Evolutionary conservation across 2,113 vertebrate genomes (phyloP).

Genomic region (cattle (Bos taurus)): DNA sequence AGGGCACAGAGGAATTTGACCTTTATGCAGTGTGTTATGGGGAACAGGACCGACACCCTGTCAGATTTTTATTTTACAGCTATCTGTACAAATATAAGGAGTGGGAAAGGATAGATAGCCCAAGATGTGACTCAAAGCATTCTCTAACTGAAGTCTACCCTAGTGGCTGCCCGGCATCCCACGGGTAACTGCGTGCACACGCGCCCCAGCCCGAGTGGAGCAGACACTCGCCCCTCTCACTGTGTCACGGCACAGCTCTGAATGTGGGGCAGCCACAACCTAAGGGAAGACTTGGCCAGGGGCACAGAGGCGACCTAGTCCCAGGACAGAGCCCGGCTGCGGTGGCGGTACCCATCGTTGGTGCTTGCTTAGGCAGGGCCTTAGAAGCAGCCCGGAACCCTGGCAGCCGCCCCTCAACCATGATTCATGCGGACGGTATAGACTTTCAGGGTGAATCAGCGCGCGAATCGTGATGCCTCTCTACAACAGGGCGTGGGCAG

Average conservation of each 20-base stretch:
- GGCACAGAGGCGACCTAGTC: neutral
- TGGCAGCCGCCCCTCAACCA: neutral
- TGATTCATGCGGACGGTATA: neutral
- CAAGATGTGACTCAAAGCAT: neutral
- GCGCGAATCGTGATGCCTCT: accelerated
- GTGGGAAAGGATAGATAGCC: neutral
- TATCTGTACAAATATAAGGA: neutral
- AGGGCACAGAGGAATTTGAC: neutral
- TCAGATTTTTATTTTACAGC: neutral
- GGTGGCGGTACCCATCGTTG: neutral
- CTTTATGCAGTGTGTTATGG: neutral
- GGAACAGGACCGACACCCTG: neutral
- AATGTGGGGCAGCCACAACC: neutral
- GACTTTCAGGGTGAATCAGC: neutral
- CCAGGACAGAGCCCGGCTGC: neutral
- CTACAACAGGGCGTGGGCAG: neutral
- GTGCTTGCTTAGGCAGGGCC: neutral
- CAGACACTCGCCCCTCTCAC: neutral
- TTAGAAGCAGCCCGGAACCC: neutral
- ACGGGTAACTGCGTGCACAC: neutral
- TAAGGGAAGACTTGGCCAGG: neutral
- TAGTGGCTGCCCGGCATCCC: neutral
- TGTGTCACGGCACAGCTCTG: neutral
- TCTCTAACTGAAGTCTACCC: neutral
- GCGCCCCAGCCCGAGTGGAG: neutral